Percentiles rank a stretch among this genome's conserved stretches.
These are phyloP conservation scores for Exocentrus adspersus DNA, from an alignment of 2,888 invertebrate genomes.

Conservation along the genomic window DNA sequence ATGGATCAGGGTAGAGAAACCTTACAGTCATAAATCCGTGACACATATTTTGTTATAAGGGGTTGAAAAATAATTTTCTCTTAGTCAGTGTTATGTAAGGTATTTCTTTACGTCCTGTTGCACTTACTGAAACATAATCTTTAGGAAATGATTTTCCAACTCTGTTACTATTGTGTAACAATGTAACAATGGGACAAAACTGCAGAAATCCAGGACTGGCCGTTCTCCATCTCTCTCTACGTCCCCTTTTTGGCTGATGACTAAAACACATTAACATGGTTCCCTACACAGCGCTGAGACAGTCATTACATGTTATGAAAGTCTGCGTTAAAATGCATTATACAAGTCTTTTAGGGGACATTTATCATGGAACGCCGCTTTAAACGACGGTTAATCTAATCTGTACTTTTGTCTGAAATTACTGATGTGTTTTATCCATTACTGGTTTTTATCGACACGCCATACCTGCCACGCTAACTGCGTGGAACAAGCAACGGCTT, in stretches of 20 bases:
- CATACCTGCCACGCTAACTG: conserved; percentile 26
- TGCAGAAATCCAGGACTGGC: conserved; percentile 16
- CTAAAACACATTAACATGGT: conserved; percentile 62
- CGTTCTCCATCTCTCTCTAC: conserved; percentile 34
- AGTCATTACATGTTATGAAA: conserved; percentile 62
- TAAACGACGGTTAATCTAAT: conserved; percentile 44
- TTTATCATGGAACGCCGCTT: conserved; percentile 40
- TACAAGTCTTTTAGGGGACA: conserved; percentile 54
- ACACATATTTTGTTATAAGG: too few relatives aligned
- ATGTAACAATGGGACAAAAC: background rate
- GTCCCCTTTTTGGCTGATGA: conserved; percentile 56
- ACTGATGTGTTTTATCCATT: conserved; percentile 48
- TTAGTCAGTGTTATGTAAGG: too few relatives aligned
- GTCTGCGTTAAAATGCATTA: conserved; percentile 59
- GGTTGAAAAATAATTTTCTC: too few relatives aligned
- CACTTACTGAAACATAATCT: too few relatives aligned
- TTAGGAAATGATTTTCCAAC: too few relatives aligned
- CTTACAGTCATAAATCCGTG: too few relatives aligned
- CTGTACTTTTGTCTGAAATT: conserved; percentile 47
- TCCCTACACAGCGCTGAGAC: conserved; percentile 59
- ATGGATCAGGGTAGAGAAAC: conserved; percentile 11
- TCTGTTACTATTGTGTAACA: too few relatives aligned
- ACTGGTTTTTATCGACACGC: conserved; percentile 42
- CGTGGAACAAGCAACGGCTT: too few relatives aligned
- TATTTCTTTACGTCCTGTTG: too few relatives aligned